phyloP scores from a whole-genome alignment of 1,140 invertebrate species.

The Paraescarpia echinospica region DNA sequence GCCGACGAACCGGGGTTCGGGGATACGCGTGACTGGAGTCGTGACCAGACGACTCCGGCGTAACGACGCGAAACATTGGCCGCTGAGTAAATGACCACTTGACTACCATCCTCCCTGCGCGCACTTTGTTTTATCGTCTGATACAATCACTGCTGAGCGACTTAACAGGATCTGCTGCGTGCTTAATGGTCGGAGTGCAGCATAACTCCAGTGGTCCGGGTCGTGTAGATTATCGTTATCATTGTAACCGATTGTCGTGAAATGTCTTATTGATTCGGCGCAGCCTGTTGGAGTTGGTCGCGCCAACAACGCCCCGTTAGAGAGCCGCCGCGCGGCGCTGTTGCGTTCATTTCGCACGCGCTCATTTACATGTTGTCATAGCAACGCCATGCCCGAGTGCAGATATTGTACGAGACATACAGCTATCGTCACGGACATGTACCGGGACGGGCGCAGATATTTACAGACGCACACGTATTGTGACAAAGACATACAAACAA shows the following conservation, averaged over 20 bases:
- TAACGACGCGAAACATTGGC: neutral
- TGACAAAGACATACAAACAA: neutral
- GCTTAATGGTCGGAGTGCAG: neutral
- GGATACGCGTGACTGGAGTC: neutral
- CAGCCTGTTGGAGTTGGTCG: neutral
- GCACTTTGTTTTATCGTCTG: neutral
- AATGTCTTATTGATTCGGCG: neutral
- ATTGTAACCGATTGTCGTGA: neutral
- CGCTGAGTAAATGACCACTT: neutral
- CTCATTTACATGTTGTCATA: neutral
- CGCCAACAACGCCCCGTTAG: too few relatives aligned
- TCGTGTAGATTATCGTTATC: neutral
- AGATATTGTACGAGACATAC: too few relatives aligned
- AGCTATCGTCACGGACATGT: too few relatives aligned
- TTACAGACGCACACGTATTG: neutral
- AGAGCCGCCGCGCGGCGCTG: neutral
- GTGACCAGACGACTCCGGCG: neutral
- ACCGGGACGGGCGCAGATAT: neutral
- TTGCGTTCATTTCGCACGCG: neutral
- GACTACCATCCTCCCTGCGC: neutral
- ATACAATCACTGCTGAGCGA: neutral
- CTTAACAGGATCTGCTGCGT: neutral
- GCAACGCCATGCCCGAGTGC: neutral
- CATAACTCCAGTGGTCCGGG: neutral
- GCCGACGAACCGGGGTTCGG: neutral